Conservation (phyloP, 2,113 vertebrate genomes). For the Pterocles gutturalis region DNA sequence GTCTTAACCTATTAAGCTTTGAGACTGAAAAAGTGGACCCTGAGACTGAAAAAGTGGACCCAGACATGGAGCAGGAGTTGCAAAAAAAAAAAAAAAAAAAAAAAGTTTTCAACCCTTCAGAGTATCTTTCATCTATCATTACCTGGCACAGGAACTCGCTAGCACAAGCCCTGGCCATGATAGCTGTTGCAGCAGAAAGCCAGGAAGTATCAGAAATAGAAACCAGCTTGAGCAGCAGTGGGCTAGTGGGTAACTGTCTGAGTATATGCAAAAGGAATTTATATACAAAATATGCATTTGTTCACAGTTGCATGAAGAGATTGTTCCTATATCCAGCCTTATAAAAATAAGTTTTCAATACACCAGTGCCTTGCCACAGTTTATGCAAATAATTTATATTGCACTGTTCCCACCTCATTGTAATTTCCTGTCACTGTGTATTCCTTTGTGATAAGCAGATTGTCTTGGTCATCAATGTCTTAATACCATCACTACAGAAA, state of each 20-base stretch:
- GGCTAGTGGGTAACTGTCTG: background rate
- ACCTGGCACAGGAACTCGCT: background rate
- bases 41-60: background rate
- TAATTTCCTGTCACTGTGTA: background rate
- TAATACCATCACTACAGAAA: background rate
- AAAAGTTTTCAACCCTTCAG: background rate
- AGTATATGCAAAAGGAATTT: background rate
- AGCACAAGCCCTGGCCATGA: background rate
- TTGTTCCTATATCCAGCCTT: background rate
- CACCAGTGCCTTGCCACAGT: fast-evolving
- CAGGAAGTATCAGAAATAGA: background rate
- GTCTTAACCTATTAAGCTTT: background rate
- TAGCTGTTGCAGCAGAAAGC: background rate
- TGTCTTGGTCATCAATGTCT: background rate
- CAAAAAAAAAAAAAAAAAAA: no score
- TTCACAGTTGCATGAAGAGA: background rate
- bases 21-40: background rate
- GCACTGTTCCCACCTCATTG: fast-evolving
- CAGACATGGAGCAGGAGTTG: background rate
- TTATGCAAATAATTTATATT: background rate
- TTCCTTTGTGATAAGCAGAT: background rate
- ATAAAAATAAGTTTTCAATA: background rate
- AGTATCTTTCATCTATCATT: background rate
- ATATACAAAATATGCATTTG: background rate
- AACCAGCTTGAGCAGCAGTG: background rate